Percentiles rank a stretch among this genome's conserved stretches.
Conservation (phyloP, 2,113 vertebrate genomes). For the Petrocephalus zakoni region DNA sequence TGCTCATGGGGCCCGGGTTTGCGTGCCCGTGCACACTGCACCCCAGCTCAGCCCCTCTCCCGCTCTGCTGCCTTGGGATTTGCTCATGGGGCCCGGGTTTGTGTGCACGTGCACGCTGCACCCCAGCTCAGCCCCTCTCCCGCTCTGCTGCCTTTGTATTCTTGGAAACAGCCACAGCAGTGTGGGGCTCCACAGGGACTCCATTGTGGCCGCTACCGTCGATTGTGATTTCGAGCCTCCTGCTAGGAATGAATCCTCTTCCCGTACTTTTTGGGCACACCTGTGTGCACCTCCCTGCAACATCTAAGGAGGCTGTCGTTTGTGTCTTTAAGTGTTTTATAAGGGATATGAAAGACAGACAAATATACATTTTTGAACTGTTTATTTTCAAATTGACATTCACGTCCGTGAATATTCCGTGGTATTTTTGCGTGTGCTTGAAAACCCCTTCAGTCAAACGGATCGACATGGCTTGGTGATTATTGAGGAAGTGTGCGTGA, state of each 20-base stretch:
- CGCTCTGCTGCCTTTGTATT: too few relatives aligned
- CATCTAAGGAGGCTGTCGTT: slow-evolving; percentile 13
- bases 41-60: too few relatives aligned
- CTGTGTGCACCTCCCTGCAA: background rate
- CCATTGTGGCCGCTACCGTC: background rate
- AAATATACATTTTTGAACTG: background rate
- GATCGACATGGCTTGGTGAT: background rate
- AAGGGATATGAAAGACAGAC: slow-evolving; percentile 17
- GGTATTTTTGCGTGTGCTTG: background rate
- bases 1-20: background rate
- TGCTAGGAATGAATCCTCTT: too few relatives aligned
- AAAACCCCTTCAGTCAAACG: background rate
- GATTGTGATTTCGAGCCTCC: background rate
- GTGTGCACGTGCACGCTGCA: background rate
- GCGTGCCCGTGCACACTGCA: background rate
- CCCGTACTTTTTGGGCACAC: slow-evolving; percentile 20
- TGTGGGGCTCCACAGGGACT: background rate
- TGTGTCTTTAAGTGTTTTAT: slow-evolving; percentile 42
- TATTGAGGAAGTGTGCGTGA: background rate
- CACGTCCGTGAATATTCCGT: background rate
- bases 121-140: too few relatives aligned
- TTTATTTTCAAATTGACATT: background rate
- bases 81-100: background rate
- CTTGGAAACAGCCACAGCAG: background rate
- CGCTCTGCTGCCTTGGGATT: too few relatives aligned